Evolutionary conservation across 2,888 invertebrate genomes (phyloP).

Genomic region (Sericinus montela): DNA sequence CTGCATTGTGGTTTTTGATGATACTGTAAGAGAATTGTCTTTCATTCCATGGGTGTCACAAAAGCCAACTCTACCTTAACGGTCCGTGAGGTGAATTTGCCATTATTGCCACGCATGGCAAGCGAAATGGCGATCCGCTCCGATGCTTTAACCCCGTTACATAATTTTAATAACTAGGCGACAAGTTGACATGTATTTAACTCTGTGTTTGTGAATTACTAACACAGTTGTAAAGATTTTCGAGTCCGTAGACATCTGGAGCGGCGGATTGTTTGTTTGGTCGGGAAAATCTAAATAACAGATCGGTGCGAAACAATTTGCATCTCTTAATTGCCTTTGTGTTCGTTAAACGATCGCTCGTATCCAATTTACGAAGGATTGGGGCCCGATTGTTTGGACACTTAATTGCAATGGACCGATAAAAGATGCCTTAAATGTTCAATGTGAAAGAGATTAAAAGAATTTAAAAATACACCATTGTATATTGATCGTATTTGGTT

Average conservation of each 20-base stretch:
- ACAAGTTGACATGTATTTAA: too few species aligned
- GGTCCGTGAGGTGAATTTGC: too few species aligned
- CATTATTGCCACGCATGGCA: too few species aligned
- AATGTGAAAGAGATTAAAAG: background rate
- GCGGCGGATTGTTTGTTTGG: constrained; percentile 25
- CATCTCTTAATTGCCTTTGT: constrained; percentile 28
- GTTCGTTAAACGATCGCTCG: constrained; percentile 19
- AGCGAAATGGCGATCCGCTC: too few species aligned
- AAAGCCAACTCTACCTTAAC: too few species aligned
- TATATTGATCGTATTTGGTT: background rate
- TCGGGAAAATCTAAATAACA: constrained; percentile 19
- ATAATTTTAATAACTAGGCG: too few species aligned
- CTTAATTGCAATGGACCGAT: constrained; percentile 10
- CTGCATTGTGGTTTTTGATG: too few species aligned
- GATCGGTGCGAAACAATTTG: constrained; percentile 21
- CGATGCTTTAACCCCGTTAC: too few species aligned
- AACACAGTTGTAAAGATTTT: constrained; percentile 5
- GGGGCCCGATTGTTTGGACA: constrained; percentile 12
- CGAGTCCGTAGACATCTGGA: constrained; percentile 24
- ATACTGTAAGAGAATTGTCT: too few species aligned
- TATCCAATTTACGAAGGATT: constrained; percentile 11
- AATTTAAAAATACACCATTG: background rate
- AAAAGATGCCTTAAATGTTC: constrained; percentile 3
- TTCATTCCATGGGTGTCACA: too few species aligned
- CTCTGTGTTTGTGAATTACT: background rate